phyloP scores from a whole-genome alignment of 2,113 vertebrate genomes.

The Phalacrocorax carbo region DNA sequence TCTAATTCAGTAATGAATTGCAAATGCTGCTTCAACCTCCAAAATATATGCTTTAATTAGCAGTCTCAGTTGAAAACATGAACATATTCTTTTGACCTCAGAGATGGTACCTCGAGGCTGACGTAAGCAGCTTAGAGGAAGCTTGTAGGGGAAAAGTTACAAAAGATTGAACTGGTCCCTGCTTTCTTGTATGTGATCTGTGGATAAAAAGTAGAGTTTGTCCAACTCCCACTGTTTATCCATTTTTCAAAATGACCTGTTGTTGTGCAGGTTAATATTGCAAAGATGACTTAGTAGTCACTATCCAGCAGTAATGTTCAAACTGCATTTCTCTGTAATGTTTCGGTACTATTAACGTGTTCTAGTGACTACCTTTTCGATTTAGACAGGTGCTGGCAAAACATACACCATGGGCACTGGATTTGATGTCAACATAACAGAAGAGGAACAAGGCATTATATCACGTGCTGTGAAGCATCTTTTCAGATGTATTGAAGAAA shows the following conservation, averaged over 20 bases:
- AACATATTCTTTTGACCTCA: neutral
- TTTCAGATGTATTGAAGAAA: conserved; percentile 91
- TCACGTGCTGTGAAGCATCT: conserved; percentile 92
- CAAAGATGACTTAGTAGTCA: neutral
- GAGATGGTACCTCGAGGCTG: neutral
- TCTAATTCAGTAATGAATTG: neutral
- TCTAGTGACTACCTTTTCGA: neutral
- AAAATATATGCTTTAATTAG: neutral
- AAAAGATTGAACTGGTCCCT: neutral
- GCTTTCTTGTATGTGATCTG: neutral
- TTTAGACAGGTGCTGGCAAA: conserved; percentile 95
- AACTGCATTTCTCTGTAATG: neutral
- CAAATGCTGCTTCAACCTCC: neutral
- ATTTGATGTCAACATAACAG: conserved; percentile 90
- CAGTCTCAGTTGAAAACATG: neutral
- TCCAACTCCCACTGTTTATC: neutral
- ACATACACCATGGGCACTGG: conserved; percentile 99
- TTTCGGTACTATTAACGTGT: neutral
- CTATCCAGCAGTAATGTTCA: neutral
- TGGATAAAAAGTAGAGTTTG: neutral
- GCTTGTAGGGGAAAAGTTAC: neutral
- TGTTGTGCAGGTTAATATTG: neutral
- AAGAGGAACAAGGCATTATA: conserved; percentile 95
- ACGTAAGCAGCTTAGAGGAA: neutral
- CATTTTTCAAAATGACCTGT: neutral